Percentiles rank a stretch among this genome's conserved stretches.
Conservation (phyloP, 2,113 vertebrate species). For the Brachyistius frenatus region DNA sequence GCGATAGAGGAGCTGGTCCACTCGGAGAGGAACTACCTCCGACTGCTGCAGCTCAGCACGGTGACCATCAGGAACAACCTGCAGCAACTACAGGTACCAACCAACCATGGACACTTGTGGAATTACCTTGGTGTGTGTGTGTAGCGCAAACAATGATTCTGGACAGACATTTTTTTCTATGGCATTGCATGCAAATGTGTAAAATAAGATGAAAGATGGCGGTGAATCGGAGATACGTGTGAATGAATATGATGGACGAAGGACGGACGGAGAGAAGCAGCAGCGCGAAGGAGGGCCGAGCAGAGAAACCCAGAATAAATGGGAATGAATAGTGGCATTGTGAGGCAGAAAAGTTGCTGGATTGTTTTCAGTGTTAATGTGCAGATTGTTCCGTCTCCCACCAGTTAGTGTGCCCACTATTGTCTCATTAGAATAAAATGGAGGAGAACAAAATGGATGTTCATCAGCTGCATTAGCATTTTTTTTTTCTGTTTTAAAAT, state of each 20-base stretch:
- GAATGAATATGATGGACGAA: neutral
- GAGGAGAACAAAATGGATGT: conserved; percentile 17
- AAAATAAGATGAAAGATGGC: neutral
- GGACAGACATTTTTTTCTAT: too few species aligned
- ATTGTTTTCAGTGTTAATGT: conserved; percentile 53
- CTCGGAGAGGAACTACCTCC: conserved; percentile 90
- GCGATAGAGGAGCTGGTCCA: conserved; percentile 88
- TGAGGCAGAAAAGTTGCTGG: conserved; percentile 21
- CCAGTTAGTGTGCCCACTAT: conserved; percentile 18
- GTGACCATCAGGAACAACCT: conserved; percentile 87
- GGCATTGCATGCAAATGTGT: neutral
- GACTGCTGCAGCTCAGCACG: conserved; percentile 85
- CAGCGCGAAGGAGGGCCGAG: neutral
- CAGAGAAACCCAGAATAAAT: neutral
- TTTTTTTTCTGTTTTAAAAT: neutral
- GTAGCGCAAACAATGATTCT: too few species aligned
- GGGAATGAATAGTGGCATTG: conserved; percentile 60
- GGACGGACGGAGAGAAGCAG: neutral
- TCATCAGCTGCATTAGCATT: conserved; percentile 20
- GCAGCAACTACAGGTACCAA: conserved; percentile 80
- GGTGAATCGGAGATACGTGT: neutral
- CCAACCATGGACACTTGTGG: neutral
- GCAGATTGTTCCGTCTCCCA: conserved; percentile 45
- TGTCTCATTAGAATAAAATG: conserved; percentile 30
- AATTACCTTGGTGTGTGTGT: too few species aligned